Evolutionary conservation across 1,140 invertebrate species (phyloP).

Genomic region (Orussus abietinus): DNA sequence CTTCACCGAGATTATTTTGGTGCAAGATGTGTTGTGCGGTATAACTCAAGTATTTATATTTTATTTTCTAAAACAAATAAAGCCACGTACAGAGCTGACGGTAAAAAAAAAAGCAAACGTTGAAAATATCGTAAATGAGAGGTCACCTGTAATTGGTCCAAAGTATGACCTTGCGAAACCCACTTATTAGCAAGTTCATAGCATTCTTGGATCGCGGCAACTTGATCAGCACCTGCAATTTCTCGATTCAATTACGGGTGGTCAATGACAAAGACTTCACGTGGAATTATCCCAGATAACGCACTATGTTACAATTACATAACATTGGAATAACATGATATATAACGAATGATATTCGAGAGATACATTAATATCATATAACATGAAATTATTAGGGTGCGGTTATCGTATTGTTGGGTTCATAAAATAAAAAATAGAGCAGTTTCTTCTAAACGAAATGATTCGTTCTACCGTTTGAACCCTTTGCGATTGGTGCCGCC

Average conservation of each 20-base stretch:
- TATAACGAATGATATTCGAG: slow-evolving; percentile 1
- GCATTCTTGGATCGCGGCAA: slow-evolving; percentile 45
- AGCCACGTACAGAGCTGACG: too few relatives aligned
- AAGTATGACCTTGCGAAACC: slow-evolving; percentile 8
- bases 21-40: slow-evolving; percentile 44
- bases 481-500: too few relatives aligned
- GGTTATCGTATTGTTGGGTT: too few relatives aligned
- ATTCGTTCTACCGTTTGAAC: too few relatives aligned
- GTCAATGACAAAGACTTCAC: too few relatives aligned
- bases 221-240: slow-evolving; percentile 49
- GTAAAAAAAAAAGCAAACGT: slow-evolving; percentile 10
- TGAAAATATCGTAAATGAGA: not conserved
- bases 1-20: slow-evolving; percentile 36
- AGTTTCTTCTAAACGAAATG: too few relatives aligned
- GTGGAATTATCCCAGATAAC: too few relatives aligned
- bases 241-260: too few relatives aligned
- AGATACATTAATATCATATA: not conserved
- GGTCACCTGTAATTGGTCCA: not conserved
- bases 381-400: too few relatives aligned
- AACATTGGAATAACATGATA: slow-evolving; percentile 17
- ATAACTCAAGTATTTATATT: slow-evolving; percentile 41
- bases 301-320: too few relatives aligned
- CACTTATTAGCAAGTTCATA: slow-evolving; percentile 32
- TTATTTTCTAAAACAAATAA: too few relatives aligned
- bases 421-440: too few relatives aligned